A percentile compares a stretch with the other conserved stretches of the same genome.
Evolutionary conservation across 2,797 vertebrate species (phyloP).

Genomic region (Calcarius lapponicus): DNA sequence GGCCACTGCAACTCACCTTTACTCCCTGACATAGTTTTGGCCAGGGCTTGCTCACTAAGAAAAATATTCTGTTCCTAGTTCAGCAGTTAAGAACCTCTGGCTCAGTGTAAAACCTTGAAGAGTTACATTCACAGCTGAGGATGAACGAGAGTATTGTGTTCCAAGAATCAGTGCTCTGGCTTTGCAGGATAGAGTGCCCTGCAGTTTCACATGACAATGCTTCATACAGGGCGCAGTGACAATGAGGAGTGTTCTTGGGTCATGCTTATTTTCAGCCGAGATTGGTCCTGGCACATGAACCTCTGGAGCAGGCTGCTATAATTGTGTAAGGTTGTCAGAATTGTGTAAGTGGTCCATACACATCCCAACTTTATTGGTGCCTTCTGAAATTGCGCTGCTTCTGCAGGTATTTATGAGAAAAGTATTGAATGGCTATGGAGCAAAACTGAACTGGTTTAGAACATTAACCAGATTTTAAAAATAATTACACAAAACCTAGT

Average conservation of each 20-base stretch:
- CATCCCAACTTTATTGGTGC: neutral
- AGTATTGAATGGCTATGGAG: neutral
- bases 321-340: neutral
- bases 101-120: neutral
- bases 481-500: neutral
- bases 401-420: neutral
- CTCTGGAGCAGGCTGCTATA: neutral
- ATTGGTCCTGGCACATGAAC: neutral
- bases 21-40: neutral
- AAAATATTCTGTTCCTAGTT: neutral
- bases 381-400: neutral
- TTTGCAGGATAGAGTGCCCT: accelerated
- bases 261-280: neutral
- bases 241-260: neutral
- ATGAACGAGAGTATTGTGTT: neutral
- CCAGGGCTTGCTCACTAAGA: neutral
- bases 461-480: neutral
- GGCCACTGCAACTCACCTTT: neutral
- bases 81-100: neutral
- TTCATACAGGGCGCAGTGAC: neutral
- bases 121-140: neutral
- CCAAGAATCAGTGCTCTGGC: neutral
- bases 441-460: neutral
- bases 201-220: neutral
- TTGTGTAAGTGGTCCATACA: neutral